Evolutionary conservation across 2,113 vertebrate genomes (phyloP).

Genomic region (Melierax canorus): DNA sequence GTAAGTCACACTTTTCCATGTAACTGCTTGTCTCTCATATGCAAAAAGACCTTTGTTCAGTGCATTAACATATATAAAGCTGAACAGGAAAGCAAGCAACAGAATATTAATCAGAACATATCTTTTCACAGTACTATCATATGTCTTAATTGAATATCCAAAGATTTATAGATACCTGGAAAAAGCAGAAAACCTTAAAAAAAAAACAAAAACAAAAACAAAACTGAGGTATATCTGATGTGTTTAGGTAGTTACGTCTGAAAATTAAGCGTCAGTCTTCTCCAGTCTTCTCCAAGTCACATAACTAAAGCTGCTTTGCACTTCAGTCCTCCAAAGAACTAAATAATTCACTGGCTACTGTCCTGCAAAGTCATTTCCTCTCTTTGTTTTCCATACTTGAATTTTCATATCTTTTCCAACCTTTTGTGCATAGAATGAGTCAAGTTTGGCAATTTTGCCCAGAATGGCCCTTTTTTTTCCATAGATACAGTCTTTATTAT

Average conservation of each 20-base stretch:
- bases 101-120: not conserved
- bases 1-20: not conserved
- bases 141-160: not conserved
- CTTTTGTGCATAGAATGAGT: conserved; percentile 59
- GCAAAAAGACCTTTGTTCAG: not conserved
- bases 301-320: conserved; percentile 51
- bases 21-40: not conserved
- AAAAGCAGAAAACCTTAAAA: not conserved
- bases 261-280: conserved; percentile 4
- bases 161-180: not conserved
- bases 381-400: conserved; percentile 64
- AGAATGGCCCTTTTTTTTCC: conserved; percentile 44
- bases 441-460: conserved; percentile 53
- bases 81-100: not conserved
- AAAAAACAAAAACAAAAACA: not conserved
- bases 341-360: conserved; percentile 26
- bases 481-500: conserved; percentile 51
- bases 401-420: conserved; percentile 64
- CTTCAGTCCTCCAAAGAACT: conserved; percentile 17
- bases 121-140: not conserved
- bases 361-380: conserved; percentile 69
- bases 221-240: not conserved
- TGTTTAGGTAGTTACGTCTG: not conserved
- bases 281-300: not conserved
- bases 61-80: not conserved